These are phyloP conservation scores for Trachelus troglodyta DNA, from an alignment of 2,888 invertebrate genomes.

Conservation along the genomic window DNA sequence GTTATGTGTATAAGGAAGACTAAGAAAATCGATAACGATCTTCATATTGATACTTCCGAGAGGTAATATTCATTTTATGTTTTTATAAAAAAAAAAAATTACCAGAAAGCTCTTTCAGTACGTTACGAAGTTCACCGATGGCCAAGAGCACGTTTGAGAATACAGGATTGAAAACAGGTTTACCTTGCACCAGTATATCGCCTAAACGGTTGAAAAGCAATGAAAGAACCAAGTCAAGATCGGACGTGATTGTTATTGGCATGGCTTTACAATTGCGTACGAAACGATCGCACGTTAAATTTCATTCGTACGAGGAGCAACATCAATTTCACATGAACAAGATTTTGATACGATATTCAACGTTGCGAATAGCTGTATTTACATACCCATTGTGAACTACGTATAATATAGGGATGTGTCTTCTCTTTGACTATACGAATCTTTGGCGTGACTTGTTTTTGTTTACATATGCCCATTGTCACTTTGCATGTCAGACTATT, in stretches of 20 bases:
- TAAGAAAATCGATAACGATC: neutral
- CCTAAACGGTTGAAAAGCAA: neutral
- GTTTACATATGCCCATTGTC: neutral
- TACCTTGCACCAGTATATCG: neutral
- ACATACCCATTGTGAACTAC: neutral
- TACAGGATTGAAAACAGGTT: neutral
- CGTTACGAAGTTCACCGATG: neutral
- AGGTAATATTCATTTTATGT: neutral
- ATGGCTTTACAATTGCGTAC: neutral
- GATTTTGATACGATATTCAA: neutral
- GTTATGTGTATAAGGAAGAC: neutral
- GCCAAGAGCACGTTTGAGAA: neutral
- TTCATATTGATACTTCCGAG: neutral
- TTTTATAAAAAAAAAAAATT: neutral
- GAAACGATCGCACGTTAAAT: neutral
- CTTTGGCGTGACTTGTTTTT: neutral
- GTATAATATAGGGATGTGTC: neutral
- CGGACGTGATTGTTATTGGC: neutral
- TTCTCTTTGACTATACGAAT: neutral
- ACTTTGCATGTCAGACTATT: neutral
- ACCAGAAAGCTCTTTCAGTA: neutral
- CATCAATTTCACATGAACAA: neutral
- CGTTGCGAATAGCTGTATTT: neutral
- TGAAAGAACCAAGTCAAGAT: neutral
- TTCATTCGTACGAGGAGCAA: neutral